Base-by-base conservation (phyloP, 2,888 invertebrate species). In the Augochlorella aurata region DNA sequence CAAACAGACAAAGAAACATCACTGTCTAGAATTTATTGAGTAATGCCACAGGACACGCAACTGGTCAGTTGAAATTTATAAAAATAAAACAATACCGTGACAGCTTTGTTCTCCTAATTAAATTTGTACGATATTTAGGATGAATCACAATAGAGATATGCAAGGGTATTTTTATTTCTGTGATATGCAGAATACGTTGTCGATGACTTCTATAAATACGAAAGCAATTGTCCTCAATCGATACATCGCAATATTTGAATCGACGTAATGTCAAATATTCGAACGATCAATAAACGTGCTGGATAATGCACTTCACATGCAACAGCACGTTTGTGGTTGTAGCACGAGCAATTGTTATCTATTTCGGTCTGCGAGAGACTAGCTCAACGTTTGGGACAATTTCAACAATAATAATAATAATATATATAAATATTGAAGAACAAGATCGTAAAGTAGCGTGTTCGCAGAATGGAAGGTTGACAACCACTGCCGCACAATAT, bases 201-300 rank as follows among this genome's bases (percentile, higher is more conserved):
- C 61, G 24, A 47, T 52, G 44, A 21, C 29, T 54, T 29, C 52
- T 68, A 68, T 67, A 61, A 68, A 68, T 74, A 54, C 47, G 14
- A 50, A 70, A 52, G 44, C 21, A 54, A 49, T 79, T 61, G 21
- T 76, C 76, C 77, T 65, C 52, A 79, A 79, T 79, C 50, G 9
- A 79, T 50, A 63, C 18, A 14, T 58, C 29, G 44, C 9, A 50
- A 50, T 66, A 71, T 67, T 67, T 47, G 52, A 76, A 67, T 67
- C 2, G 38, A n/a, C 21, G 8, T 65, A 45, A 74, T 21, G 29
- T 9, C 21, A 16, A 44, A 24, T 38, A 38, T 47, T 44, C 38
- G 49, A 58, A 54, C n/a, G 10, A 71, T 65, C 50, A 21, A n/a
- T 66, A 77, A 70, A 9, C 47, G 49, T 71, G 21, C 12, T 5